Evolutionary conservation across 2,888 invertebrate species (phyloP).

Genomic region (Drosophila cyrtoloma): DNA sequence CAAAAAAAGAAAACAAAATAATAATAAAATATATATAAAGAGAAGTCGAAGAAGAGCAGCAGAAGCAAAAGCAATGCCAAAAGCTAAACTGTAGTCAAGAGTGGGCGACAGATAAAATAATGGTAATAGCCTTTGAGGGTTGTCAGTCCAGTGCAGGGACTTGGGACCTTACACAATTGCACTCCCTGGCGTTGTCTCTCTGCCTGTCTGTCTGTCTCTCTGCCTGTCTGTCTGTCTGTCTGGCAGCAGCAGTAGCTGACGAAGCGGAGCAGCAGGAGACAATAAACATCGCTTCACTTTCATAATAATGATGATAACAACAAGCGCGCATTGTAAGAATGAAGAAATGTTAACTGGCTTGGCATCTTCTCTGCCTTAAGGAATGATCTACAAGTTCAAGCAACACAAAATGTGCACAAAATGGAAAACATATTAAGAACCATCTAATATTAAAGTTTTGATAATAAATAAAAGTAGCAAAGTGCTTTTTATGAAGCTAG

Average conservation of each 20-base stretch:
- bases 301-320: conserved; percentile 21
- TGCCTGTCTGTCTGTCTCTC: conserved; percentile 32
- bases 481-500: not conserved
- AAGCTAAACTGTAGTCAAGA: conserved; percentile 48
- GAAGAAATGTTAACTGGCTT: conserved; percentile 3
- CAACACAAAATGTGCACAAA: not conserved
- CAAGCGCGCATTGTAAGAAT: not conserved
- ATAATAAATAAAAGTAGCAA: not conserved
- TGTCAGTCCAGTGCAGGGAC: conserved; percentile 1
- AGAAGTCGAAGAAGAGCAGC: conserved; percentile 16
- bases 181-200: conserved; percentile 60
- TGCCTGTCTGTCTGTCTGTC: not conserved
- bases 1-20: conserved; percentile 14
- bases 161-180: conserved; percentile 58
- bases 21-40: conserved; percentile 5
- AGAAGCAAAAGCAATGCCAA: conserved; percentile 49
- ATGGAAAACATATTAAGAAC: not conserved
- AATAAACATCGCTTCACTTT: conserved; percentile 43
- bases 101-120: conserved; percentile 58
- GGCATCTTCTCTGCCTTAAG: not conserved
- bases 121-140: conserved; percentile 22
- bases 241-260: conserved; percentile 12
- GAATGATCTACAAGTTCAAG: not conserved
- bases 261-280: conserved; percentile 37
- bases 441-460: not conserved